Evolutionary conservation across 2,888 invertebrate species (phyloP), one percentile per base, ranked within the genome.

Genomic region (Stratiomys singularior): DNA sequence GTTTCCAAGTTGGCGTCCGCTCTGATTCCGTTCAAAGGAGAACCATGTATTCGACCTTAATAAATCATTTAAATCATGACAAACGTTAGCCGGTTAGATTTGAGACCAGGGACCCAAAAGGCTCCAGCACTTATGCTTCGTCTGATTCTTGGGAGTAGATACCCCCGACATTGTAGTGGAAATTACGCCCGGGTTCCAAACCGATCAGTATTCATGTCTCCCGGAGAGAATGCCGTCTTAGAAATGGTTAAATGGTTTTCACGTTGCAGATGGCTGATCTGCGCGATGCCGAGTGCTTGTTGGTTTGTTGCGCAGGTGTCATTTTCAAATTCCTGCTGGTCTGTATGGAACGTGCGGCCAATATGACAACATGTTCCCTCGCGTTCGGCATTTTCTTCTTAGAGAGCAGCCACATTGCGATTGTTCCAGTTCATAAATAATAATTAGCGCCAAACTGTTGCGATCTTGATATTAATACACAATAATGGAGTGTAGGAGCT

Each of bases 341-440:
- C 71, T 72, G 56, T 25, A 28, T n/a, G 13, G 46, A 52, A 37
- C 37, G 44, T 72, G 71, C 44, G 46, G 15, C 64, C 28, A 13
- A 30, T 15, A 28, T 18, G 64, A 30, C 64, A 37, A 56, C 71
- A 46, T 72, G 15, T 56, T n/a, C 56, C 9, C 21, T 66, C 15
- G 30, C n/a, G 37, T 37, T 46, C 46, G 69, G 69, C 46, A 69
- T 69, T 69, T 23, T 37, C 37, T 37, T 9, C 37, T 37, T 37
- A 5, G 37, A 37, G 47, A 74, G 56, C 58, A n/a, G 60, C 25
- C 21, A 30, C 37, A 37, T 37, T 27, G 37, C 23, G 30, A 67
- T 77, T 77, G 76, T 67, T 64, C 64, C 66, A 77, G 56, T 37
- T 66, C 76, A 77, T 77, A 77, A 77, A 77, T 67, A 77, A 77